These are phyloP conservation scores for Shinisaurus crocodilurus DNA, from an alignment of 2,113 vertebrate genomes.

Conservation along the genomic window DNA sequence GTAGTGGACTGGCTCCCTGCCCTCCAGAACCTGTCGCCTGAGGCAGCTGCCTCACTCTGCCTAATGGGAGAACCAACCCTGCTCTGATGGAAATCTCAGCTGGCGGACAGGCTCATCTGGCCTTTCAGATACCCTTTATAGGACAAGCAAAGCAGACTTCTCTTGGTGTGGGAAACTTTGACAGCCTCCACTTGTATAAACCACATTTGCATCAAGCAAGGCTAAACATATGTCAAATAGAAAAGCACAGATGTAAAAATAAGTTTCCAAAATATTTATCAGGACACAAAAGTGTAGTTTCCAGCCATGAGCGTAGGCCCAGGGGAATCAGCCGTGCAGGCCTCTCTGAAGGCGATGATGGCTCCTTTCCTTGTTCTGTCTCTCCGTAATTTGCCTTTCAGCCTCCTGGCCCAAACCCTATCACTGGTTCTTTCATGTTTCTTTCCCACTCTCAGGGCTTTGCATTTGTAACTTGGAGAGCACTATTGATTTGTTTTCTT, in stretches of 20 bases:
- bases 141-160: not conserved
- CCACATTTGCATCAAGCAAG: constrained; percentile 64
- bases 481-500: constrained; percentile 35
- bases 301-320: constrained; percentile 38
- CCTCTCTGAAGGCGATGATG: not conserved
- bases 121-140: not conserved
- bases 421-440: constrained; percentile 58
- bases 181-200: constrained; percentile 56
- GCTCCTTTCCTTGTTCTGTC: constrained; percentile 57
- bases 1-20: no score
- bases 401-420: constrained; percentile 47
- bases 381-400: constrained; percentile 36
- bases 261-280: constrained; percentile 71
- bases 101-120: not conserved
- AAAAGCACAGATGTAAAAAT: constrained; percentile 72
- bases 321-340: constrained; percentile 49
- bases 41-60: not conserved
- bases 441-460: constrained; percentile 43
- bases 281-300: constrained; percentile 56
- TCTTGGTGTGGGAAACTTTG: constrained; percentile 69
- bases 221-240: constrained; percentile 73
- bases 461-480: constrained; percentile 49
- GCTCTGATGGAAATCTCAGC: not conserved
- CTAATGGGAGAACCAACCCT: not conserved
- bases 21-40: no score